Percentiles rank a stretch among this genome's conserved stretches.
phyloP scores from a whole-genome alignment of 1,140 invertebrate species.

The Drosophila obscura region DNA sequence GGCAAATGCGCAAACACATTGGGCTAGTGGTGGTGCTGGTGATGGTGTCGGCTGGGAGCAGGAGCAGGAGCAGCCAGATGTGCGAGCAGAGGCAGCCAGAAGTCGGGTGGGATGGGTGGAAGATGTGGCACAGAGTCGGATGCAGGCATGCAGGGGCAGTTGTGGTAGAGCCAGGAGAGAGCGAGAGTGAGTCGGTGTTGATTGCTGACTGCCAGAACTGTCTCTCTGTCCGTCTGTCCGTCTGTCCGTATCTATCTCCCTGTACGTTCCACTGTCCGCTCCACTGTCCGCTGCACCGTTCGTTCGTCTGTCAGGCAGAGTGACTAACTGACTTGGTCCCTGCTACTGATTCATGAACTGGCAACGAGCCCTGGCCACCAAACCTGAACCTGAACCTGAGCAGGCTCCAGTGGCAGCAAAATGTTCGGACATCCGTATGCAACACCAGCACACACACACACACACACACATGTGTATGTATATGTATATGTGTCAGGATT shows the following conservation, averaged over 20 bases:
- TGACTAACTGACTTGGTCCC: slow-evolving; percentile 59
- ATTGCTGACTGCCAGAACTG: slow-evolving; percentile 55
- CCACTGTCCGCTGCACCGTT: too few species aligned
- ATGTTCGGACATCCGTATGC: slow-evolving; percentile 23
- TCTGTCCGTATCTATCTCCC: neutral
- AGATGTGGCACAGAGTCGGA: neutral
- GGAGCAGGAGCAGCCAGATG: neutral
- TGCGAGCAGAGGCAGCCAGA: neutral
- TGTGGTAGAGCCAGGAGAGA: neutral
- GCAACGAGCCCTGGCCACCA: slow-evolving; percentile 62
- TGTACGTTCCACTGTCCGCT: neutral
- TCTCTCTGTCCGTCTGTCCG: slow-evolving; percentile 10
- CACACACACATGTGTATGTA: neutral
- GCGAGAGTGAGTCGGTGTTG: slow-evolving; percentile 53
- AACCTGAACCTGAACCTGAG: slow-evolving; percentile 71
- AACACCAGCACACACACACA: slow-evolving; percentile 9
- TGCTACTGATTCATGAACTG: slow-evolving; percentile 80
- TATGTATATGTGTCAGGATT: slow-evolving; percentile 2
- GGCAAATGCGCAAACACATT: slow-evolving; percentile 70
- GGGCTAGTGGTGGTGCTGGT: neutral
- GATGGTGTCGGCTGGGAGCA: too few species aligned
- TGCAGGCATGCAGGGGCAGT: neutral
- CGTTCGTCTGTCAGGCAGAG: slow-evolving; percentile 29
- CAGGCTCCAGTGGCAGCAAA: slow-evolving; percentile 29
- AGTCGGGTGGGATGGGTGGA: neutral